A percentile compares a stretch with the other conserved stretches of the same genome.
Evolutionary conservation across 2,113 vertebrate genomes (phyloP).

Genomic region (Eidolon helvum): DNA sequence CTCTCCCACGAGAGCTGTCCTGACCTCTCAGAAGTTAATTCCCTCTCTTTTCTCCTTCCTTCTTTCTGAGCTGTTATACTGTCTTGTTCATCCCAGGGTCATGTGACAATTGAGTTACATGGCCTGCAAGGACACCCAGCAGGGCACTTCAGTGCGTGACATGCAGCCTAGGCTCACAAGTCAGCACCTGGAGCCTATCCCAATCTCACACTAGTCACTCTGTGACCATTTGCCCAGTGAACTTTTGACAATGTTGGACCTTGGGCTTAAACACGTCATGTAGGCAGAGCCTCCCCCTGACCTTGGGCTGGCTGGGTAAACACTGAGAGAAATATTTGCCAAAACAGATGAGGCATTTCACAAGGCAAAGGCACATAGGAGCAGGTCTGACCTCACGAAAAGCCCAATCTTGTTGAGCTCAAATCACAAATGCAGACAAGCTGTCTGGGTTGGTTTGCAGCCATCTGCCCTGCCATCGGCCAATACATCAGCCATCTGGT

Average conservation of each 20-base stretch:
- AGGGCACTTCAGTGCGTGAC: fast-evolving
- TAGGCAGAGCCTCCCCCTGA: neutral
- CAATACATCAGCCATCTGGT: fast-evolving
- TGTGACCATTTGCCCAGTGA: neutral
- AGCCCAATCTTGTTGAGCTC: fast-evolving
- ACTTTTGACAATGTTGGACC: neutral
- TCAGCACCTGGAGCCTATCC: fast-evolving
- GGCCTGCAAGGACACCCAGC: neutral
- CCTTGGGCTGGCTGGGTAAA: neutral
- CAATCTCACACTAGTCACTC: fast-evolving
- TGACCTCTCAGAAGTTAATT: neutral
- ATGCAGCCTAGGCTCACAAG: fast-evolving
- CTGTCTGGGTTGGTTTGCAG: fast-evolving
- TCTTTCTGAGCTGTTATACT: neutral
- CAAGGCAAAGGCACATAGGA: neutral
- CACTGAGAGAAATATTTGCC: neutral
- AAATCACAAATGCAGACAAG: fast-evolving
- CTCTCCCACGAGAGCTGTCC: neutral
- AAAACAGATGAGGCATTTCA: neutral
- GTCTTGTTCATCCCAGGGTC: neutral
- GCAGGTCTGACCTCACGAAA: fast-evolving
- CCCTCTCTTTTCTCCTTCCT: too few species aligned
- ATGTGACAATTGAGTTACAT: fast-evolving
- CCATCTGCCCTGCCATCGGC: fast-evolving
- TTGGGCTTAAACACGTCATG: neutral